Percentiles rank a stretch among this genome's conserved stretches.
Evolutionary conservation across 2,888 invertebrate species (phyloP).

Genomic region (Ennomos fuscantarius): DNA sequence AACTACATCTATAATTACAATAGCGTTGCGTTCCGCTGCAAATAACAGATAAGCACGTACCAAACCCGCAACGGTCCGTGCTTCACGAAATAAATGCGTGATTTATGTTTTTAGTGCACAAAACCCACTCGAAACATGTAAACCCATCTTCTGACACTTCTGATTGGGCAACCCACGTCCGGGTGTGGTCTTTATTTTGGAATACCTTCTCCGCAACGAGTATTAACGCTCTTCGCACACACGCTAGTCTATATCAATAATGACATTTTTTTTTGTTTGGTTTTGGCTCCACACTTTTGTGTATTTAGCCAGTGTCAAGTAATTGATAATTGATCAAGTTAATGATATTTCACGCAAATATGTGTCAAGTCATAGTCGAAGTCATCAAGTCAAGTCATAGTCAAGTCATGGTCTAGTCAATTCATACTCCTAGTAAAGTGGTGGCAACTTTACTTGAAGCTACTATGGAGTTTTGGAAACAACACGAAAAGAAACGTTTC

Average conservation of each 20-base stretch:
- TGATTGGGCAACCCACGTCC: constrained; percentile 57
- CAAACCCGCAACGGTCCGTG: constrained; percentile 69
- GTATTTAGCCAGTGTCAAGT: too few relatives aligned
- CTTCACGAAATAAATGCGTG: constrained; percentile 76
- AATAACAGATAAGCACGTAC: constrained; percentile 81
- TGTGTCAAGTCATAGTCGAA: too few relatives aligned
- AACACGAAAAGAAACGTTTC: too few relatives aligned
- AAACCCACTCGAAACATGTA: constrained; percentile 42
- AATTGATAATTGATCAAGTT: too few relatives aligned
- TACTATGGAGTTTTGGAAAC: too few relatives aligned
- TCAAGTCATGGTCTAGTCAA: too few relatives aligned
- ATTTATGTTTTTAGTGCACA: constrained; percentile 77
- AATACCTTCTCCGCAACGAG: constrained; percentile 24
- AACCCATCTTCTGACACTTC: constrained; percentile 39
- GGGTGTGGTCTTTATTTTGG: constrained; percentile 40
- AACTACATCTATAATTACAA: constrained; percentile 2
- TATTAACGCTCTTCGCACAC: constrained; percentile 6
- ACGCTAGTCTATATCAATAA: not conserved
- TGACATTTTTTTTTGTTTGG: too few relatives aligned
- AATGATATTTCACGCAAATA: too few relatives aligned
- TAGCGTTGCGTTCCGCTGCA: constrained; percentile 60
- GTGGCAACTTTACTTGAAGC: too few relatives aligned
- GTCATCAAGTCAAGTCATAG: too few relatives aligned
- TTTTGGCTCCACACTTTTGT: too few relatives aligned
- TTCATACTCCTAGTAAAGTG: too few relatives aligned